Conservation (phyloP, 2,113 vertebrate species). For the Sturnira hondurensis region DNA sequence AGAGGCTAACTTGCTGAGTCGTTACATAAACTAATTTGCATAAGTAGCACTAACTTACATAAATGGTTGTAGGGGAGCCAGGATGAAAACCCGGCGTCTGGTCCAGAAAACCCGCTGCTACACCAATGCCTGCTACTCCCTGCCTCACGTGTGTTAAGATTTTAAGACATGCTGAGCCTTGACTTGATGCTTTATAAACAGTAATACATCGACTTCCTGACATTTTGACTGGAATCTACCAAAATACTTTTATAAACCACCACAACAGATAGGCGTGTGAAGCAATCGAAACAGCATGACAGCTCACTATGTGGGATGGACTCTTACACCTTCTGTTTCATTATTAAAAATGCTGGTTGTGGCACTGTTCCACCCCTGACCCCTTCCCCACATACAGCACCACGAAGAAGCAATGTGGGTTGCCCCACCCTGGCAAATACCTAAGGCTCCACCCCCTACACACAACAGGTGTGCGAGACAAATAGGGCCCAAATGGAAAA, state of each 20-base stretch:
- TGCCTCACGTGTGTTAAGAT: neutral
- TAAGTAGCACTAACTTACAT: neutral
- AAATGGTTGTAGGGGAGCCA: neutral
- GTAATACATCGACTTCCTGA: neutral
- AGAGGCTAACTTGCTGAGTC: neutral
- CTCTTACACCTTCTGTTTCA: neutral
- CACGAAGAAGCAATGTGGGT: too few species aligned
- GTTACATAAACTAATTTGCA: neutral
- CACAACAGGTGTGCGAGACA: too few species aligned
- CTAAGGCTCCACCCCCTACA: too few species aligned
- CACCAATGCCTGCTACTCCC: neutral
- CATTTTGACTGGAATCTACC: neutral
- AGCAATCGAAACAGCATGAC: neutral
- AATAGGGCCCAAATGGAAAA: too few species aligned
- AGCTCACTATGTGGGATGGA: neutral
- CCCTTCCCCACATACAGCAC: too few species aligned
- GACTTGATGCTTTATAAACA: neutral
- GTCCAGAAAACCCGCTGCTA: neutral
- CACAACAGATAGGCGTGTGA: neutral
- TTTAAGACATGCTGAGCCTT: neutral
- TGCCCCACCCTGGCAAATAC: too few species aligned
- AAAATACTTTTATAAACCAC: neutral
- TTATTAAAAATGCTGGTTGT: neutral
- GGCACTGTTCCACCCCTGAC: too few species aligned
- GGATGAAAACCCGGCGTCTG: neutral